Conservation (phyloP, 2,888 invertebrate genomes). For the Cinara cedri region DNA sequence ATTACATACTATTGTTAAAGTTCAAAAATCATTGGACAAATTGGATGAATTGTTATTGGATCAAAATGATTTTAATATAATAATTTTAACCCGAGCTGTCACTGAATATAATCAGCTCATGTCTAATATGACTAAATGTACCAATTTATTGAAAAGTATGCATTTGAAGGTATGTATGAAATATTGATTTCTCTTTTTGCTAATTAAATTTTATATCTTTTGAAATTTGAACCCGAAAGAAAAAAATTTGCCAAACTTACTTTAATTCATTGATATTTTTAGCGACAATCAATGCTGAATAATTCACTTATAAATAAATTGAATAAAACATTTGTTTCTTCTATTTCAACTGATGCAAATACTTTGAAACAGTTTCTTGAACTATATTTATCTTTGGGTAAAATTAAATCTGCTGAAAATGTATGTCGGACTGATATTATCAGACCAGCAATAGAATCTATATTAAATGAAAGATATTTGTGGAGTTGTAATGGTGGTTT, state of each 20-base stretch:
- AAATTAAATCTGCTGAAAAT: constrained; percentile 74
- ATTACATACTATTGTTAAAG: constrained; percentile 34
- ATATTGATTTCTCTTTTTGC: not conserved
- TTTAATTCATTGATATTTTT: constrained; percentile 59
- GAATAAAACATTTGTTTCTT: constrained; percentile 63
- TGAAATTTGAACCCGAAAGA: too few relatives aligned
- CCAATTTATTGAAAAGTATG: constrained; percentile 9
- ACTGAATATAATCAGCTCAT: constrained; percentile 77
- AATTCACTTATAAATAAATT: constrained; percentile 67
- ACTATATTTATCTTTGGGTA: constrained; percentile 72
- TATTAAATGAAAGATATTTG: constrained; percentile 74
- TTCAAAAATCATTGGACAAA: constrained; percentile 46
- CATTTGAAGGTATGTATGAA: constrained; percentile 24
- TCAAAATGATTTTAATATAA: constrained; percentile 23
- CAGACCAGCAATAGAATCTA: constrained; percentile 71
- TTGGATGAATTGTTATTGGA: constrained; percentile 42
- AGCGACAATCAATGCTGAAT: constrained; percentile 63
- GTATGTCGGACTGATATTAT: constrained; percentile 71
- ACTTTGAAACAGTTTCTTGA: constrained; percentile 66
- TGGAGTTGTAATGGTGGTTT: constrained; percentile 71
- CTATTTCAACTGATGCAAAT: constrained; percentile 65
- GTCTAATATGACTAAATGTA: constrained; percentile 66
- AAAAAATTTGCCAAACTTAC: not conserved
- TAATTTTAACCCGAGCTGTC: constrained; percentile 74
- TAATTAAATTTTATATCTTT: not conserved